Evolutionary conservation across 2,797 vertebrate genomes (phyloP).

Genomic region (Halcyon badia): DNA sequence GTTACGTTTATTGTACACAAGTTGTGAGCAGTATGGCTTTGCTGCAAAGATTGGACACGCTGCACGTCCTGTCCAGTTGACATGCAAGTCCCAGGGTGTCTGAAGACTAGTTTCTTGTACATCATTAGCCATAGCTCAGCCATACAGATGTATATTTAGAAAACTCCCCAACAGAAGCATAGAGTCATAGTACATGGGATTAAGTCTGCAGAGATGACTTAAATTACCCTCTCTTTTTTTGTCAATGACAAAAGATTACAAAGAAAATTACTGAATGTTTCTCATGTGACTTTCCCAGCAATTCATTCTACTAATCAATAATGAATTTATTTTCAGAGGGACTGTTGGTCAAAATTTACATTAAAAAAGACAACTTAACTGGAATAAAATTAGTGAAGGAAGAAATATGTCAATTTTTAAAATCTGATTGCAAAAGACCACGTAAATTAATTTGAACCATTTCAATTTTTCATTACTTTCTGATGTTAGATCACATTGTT

Average conservation of each 20-base stretch:
- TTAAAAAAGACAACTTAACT: not conserved
- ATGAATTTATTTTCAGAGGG: not conserved
- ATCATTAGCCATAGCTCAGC: not conserved
- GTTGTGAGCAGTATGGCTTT: not conserved
- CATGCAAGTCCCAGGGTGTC: not conserved
- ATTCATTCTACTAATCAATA: not conserved
- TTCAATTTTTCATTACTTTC: not conserved
- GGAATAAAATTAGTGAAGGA: not conserved
- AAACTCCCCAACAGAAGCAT: not conserved
- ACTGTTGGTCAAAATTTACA: not conserved
- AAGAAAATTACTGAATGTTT: not conserved
- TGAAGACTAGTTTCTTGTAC: not conserved
- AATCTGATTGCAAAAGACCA: accelerated
- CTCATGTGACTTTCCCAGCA: not conserved
- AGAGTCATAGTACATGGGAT: not conserved
- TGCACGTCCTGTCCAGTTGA: not conserved
- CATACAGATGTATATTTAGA: not conserved
- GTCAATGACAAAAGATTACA: not conserved
- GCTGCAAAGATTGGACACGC: not conserved
- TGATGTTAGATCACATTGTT: not conserved
- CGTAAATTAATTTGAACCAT: not conserved
- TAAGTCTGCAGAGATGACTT: not conserved
- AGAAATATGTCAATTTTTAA: not conserved
- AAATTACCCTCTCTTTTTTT: not conserved
- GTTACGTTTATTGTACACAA: not conserved